Evolutionary conservation across 2,113 vertebrate genomes (phyloP).

Genomic region (Acanthochromis polyacanthus): DNA sequence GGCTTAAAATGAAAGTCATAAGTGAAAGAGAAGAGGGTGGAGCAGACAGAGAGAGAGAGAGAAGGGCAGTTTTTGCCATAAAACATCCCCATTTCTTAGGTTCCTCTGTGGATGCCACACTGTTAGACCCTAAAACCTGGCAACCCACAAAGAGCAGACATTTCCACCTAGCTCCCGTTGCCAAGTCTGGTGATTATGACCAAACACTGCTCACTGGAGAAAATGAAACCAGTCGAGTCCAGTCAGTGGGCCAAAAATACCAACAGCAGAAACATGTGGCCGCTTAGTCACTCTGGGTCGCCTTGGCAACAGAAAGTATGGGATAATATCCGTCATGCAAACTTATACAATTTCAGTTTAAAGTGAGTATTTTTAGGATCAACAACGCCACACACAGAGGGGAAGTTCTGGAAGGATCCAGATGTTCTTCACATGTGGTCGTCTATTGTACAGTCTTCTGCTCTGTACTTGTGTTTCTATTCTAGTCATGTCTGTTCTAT

Average conservation of each 20-base stretch:
- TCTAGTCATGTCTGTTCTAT: neutral
- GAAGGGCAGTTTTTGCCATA: neutral
- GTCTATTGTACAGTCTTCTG: neutral
- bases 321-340: neutral
- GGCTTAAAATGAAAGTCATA: slow-evolving; percentile 34
- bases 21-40: slow-evolving; percentile 37
- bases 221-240: slow-evolving; percentile 40
- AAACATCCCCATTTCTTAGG: slow-evolving; percentile 43
- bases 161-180: slow-evolving; percentile 39
- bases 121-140: slow-evolving; percentile 27
- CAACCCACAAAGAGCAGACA: slow-evolving; percentile 52
- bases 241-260: slow-evolving; percentile 34
- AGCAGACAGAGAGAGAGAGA: neutral
- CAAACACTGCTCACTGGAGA: slow-evolving; percentile 27
- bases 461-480: too few species aligned
- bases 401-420: slow-evolving; percentile 2
- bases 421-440: neutral
- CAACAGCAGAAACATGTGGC: slow-evolving; percentile 18
- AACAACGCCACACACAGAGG: neutral
- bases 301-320: slow-evolving; percentile 21
- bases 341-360: neutral
- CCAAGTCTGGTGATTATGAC: slow-evolving; percentile 44
- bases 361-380: neutral
- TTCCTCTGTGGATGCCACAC: slow-evolving; percentile 35
- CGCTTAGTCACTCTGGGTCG: slow-evolving; percentile 45